Conservation (phyloP, 2,888 invertebrate species). For the Lasius fuliginosus region DNA sequence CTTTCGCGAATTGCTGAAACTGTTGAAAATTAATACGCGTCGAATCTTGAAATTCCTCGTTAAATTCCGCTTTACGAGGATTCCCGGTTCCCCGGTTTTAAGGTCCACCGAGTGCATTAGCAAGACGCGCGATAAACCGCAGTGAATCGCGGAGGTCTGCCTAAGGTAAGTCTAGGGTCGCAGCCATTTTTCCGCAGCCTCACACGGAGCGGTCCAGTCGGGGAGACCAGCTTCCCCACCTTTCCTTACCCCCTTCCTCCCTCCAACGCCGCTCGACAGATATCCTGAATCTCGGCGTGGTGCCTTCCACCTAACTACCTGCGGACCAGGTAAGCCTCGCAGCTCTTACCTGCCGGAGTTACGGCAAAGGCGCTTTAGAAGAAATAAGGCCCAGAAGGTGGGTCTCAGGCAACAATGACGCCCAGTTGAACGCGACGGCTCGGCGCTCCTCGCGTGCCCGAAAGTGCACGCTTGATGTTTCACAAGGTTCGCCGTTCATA, state of each 20-base stretch:
- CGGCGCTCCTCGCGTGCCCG: slow-evolving; percentile 71
- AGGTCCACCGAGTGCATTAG: slow-evolving; percentile 31
- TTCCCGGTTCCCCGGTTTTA: background rate
- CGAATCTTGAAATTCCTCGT: background rate
- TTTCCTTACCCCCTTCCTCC: slow-evolving; percentile 47
- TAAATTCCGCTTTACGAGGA: background rate
- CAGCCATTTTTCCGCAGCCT: slow-evolving; percentile 81
- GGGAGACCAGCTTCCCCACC: slow-evolving; percentile 68
- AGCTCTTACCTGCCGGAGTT: slow-evolving; percentile 71
- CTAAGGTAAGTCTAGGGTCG: slow-evolving; percentile 77
- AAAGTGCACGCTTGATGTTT: slow-evolving; percentile 35
- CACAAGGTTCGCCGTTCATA: background rate
- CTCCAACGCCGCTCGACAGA: slow-evolving; percentile 56
- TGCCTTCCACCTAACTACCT: slow-evolving; percentile 79
- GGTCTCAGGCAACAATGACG: slow-evolving; percentile 84
- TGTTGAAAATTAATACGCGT: background rate
- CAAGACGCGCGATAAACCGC: slow-evolving; percentile 58
- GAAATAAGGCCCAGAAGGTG: slow-evolving; percentile 82
- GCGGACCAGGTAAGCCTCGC: slow-evolving; percentile 68
- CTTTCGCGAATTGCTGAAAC: background rate
- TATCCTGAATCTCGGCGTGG: slow-evolving; percentile 64
- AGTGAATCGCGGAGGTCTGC: slow-evolving; percentile 68
- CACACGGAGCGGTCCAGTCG: slow-evolving; percentile 75
- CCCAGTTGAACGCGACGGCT: slow-evolving; percentile 83
- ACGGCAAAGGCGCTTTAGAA: slow-evolving; percentile 79